Percentiles rank a stretch among this genome's conserved stretches.
phyloP scores from a whole-genome alignment of 2,797 vertebrate genomes.

The Ataeniobius toweri region DNA sequence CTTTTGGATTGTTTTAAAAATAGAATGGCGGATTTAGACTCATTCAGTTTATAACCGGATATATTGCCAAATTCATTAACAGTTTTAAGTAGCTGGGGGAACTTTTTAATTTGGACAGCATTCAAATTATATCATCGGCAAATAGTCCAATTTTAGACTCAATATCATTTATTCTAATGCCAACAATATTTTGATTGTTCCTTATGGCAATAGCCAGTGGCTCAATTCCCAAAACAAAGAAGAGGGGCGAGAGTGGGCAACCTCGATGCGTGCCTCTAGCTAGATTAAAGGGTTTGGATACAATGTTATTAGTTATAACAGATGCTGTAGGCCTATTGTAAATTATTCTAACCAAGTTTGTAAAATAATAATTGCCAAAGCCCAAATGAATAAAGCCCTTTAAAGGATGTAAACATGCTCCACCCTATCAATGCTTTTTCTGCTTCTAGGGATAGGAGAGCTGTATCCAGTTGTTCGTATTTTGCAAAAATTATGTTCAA shows the following conservation, averaged over 20 bases:
- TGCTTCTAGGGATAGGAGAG: not conserved
- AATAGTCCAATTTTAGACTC: not conserved
- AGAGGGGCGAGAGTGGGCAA: not conserved
- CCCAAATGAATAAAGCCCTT: not conserved
- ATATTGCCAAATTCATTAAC: too few relatives aligned
- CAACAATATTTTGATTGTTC: not conserved
- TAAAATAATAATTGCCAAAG: not conserved
- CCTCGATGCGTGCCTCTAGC: not conserved
- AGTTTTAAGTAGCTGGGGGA: too few relatives aligned
- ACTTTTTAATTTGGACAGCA: not conserved
- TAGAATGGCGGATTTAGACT: too few relatives aligned
- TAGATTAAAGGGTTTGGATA: not conserved
- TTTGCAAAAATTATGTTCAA: not conserved
- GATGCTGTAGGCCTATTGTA: too few relatives aligned
- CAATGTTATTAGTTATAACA: too few relatives aligned
- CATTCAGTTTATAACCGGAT: too few relatives aligned
- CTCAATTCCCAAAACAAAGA: not conserved
- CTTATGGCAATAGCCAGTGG: constrained; percentile 3
- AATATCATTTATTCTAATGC: not conserved
- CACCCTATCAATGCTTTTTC: not conserved
- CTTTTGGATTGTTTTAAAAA: too few relatives aligned
- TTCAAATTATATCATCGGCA: not conserved
- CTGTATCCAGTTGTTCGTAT: not conserved
- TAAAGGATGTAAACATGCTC: not conserved
- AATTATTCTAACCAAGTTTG: not conserved